A percentile compares a stretch with the other conserved stretches of the same genome.
Evolutionary conservation across 2,888 invertebrate genomes (phyloP).

Genomic region (Drosophila flavopinicola): DNA sequence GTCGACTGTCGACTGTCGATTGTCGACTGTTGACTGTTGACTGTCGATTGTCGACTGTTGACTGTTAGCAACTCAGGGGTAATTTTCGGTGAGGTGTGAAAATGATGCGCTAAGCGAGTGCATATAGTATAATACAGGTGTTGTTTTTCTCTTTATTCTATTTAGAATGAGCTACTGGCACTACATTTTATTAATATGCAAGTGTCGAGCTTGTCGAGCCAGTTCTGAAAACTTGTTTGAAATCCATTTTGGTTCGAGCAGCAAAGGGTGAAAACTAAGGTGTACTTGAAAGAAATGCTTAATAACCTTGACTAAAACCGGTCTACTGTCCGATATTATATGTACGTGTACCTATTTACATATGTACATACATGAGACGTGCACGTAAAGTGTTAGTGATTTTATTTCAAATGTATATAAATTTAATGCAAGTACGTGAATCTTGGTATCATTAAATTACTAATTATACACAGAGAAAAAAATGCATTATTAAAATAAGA

Average conservation of each 20-base stretch:
- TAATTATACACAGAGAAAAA: no score
- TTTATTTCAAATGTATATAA: constrained; percentile 13
- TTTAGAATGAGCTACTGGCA: constrained; percentile 23
- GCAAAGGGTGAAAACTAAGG: constrained; percentile 65
- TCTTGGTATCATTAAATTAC: constrained; percentile 1
- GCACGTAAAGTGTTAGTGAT: constrained; percentile 12
- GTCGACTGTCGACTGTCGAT: no score
- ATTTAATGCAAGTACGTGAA: constrained; percentile 7
- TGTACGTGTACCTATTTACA: not conserved
- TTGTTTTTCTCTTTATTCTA: constrained; percentile 5
- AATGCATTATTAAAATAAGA: no score
- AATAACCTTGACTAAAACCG: constrained; percentile 66
- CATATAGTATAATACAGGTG: constrained; percentile 6
- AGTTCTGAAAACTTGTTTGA: constrained; percentile 69
- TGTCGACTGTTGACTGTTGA: no score
- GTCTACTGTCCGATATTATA: constrained; percentile 39
- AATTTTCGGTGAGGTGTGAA: constrained; percentile 51
- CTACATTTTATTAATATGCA: constrained; percentile 51
- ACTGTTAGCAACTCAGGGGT: constrained; percentile 12
- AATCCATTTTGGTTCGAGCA: constrained; percentile 45
- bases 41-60: no score
- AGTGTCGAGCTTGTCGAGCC: constrained; percentile 54
- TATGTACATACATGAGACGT: constrained; percentile 1
- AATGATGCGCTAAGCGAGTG: constrained; percentile 34
- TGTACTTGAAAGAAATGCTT: constrained; percentile 70